Conservation (phyloP, 2,113 vertebrate genomes). For the Odocoileus virginianus region DNA sequence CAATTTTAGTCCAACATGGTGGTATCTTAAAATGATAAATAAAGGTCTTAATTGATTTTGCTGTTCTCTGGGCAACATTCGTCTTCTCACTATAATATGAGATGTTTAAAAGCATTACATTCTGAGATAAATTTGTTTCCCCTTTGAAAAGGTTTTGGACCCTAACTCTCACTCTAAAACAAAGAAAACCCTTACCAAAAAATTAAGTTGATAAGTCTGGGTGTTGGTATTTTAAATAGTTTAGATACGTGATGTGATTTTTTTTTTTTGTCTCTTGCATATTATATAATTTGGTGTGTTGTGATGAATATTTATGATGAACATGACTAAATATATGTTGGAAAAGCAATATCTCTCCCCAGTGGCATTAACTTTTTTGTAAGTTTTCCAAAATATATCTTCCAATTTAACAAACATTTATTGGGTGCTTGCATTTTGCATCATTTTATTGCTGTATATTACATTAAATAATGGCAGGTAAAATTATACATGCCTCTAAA, state of each 20-base stretch:
- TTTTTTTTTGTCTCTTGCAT: background rate
- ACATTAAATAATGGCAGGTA: background rate
- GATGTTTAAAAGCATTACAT: background rate
- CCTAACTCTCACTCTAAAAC: background rate
- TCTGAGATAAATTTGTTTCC: background rate
- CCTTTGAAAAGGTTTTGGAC: background rate
- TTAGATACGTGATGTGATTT: background rate
- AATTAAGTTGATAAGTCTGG: background rate
- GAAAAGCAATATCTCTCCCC: background rate
- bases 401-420: slow-evolving; percentile 19
- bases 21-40: slow-evolving; percentile 22
- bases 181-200: background rate
- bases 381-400: slow-evolving; percentile 8
- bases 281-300: background rate
- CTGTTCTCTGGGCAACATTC: background rate
- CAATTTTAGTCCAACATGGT: slow-evolving; percentile 27
- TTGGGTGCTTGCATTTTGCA: background rate
- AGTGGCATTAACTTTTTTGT: background rate
- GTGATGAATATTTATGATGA: slow-evolving; percentile 30
- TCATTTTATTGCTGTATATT: background rate
- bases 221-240: slow-evolving; percentile 11
- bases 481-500: background rate
- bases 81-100: background rate
- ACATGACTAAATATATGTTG: slow-evolving; percentile 4
- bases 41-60: background rate